Evolutionary conservation across 2,888 invertebrate genomes (phyloP), one percentile per base, ranked within the genome.

Genomic region (Cryptocephalus moraei): DNA sequence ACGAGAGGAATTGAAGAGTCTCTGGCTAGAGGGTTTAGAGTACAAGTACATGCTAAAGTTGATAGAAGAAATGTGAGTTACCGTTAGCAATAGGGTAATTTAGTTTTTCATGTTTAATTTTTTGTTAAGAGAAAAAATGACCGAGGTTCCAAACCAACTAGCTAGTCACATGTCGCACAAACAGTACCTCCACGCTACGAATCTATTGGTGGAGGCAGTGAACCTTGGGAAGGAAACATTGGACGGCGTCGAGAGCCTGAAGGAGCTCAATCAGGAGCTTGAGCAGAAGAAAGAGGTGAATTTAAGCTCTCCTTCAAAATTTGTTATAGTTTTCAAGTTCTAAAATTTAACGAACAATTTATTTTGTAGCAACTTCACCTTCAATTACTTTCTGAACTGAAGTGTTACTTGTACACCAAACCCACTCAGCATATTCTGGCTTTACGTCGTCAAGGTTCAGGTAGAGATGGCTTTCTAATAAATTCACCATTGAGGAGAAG

Each of bases 11-110:
- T 73, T 99, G 49, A 84, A 90, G 61, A 85, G 92, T 55, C 76
- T 97, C 47, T 97, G 96, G 94, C 77, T 90, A 8, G 95, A 96
- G 68, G 91, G 93, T 1, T 80, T 96, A n/a, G 93, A 97, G 63
- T 94, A 96, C 63, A 91, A 92, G 64, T 86, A 93, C 64, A 88
- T 92, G 48, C 70, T 94, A 39, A 81, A 87, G 56, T 81, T 95
- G 71, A 71, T 96, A 39, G 89, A 93, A 59, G 89, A 94, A 72
- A 91, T 95, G 89, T 88, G 69, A 74, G 79, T 71, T 13, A 6
- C 12, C 2, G 4, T 36, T 36, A 6, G n/a, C 12, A 36, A n/a
- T 4, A 36, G 2, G 2, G 4, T 36, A 11, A 36, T 36, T 2
- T 36, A 4, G 36, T 6, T 4, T 11, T 12, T 12, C 4, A 6